Percentiles rank a stretch among this genome's conserved stretches.
Conservation (phyloP, 2,113 vertebrate species). For the Trogon melanurus region DNA sequence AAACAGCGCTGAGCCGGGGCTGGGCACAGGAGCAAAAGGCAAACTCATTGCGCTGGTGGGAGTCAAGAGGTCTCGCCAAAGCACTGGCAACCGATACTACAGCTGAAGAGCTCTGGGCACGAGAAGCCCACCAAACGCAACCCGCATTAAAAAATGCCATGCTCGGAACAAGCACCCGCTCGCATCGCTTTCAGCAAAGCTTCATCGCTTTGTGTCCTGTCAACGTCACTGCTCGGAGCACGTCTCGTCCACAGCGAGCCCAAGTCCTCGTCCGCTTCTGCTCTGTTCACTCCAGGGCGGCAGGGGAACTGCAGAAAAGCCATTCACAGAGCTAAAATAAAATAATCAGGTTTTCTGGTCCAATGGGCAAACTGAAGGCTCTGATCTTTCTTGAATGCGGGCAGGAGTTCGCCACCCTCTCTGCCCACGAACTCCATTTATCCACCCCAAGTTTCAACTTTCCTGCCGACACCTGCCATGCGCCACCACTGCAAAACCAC, state of each 20-base stretch:
- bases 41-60: fast-evolving
- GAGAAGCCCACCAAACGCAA: not conserved
- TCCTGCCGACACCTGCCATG: not conserved
- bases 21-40: not conserved
- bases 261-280: not conserved
- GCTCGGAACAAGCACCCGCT: not conserved
- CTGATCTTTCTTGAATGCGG: not conserved
- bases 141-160: not conserved
- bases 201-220: not conserved
- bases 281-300: not conserved
- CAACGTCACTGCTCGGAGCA: not conserved
- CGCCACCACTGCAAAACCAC: not conserved
- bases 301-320: not conserved
- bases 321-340: not conserved
- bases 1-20: not conserved
- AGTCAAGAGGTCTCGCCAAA: not conserved
- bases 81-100: fast-evolving
- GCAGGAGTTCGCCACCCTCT: not conserved
- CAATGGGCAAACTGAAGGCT: not conserved
- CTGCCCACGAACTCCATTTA: not conserved
- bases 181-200: not conserved
- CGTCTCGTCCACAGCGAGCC: not conserved
- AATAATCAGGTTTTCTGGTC: constrained; percentile 23
- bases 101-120: not conserved
- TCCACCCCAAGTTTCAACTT: not conserved